These are phyloP conservation scores for Sesamia inferens DNA, from an alignment of 2,888 invertebrate species.

Conservation along the genomic window DNA sequence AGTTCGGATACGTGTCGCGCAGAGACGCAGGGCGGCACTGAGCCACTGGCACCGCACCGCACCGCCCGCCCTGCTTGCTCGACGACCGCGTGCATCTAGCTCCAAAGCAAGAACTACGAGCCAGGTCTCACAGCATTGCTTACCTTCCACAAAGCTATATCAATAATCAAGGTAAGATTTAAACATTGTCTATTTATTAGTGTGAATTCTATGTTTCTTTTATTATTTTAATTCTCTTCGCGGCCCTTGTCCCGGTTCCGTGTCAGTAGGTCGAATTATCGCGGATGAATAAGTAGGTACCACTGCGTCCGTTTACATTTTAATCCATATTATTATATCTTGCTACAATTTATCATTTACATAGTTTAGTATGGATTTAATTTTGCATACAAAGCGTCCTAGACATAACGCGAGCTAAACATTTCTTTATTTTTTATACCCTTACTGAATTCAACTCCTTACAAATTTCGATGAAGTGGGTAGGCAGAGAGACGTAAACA, in stretches of 20 bases:
- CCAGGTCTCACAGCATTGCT: conserved; percentile 25
- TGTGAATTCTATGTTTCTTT: neutral
- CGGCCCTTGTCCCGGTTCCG: conserved; percentile 1
- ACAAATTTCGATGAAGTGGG: neutral
- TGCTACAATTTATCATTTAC: neutral
- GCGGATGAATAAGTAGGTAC: conserved; percentile 11
- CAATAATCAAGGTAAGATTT: conserved; percentile 55
- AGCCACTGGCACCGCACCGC: conserved; percentile 72
- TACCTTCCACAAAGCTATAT: conserved; percentile 31
- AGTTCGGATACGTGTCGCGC: conserved; percentile 65
- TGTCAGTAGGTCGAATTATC: conserved; percentile 43
- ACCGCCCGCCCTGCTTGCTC: conserved; percentile 71
- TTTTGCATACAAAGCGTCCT: neutral
- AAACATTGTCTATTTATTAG: neutral
- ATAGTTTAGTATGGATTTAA: neutral
- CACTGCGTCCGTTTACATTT: conserved; percentile 41
- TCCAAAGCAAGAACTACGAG: conserved; percentile 13
- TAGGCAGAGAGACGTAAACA: neutral
- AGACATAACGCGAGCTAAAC: neutral
- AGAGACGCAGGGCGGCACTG: conserved; percentile 69
- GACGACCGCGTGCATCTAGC: conserved; percentile 21
- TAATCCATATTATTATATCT: neutral
- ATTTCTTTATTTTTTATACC: conserved; percentile 16
- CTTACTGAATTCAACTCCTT: too few relatives aligned
- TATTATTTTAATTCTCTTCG: neutral